Evolutionary conservation across 2,113 vertebrate genomes (phyloP).

Genomic region (Myrmophylax atrothorax): DNA sequence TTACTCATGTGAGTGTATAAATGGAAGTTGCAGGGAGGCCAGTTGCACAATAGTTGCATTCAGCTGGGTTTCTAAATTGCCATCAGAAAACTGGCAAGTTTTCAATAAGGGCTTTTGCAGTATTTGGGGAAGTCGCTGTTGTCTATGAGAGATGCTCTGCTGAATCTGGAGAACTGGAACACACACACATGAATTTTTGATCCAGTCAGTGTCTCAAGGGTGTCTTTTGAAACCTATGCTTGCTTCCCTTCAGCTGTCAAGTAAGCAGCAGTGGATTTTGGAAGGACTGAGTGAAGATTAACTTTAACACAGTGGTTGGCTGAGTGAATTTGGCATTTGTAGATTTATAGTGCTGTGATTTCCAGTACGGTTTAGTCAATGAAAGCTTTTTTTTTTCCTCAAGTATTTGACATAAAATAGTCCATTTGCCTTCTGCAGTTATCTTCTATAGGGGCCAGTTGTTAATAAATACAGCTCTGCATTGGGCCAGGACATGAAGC

Average conservation of each 20-base stretch:
- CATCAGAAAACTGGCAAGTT: not conserved
- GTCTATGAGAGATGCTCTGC: not conserved
- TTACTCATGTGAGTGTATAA: not conserved
- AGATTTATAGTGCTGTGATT: not conserved
- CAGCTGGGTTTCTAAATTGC: slow-evolving; percentile 18
- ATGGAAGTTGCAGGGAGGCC: slow-evolving; percentile 32
- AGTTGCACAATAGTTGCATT: slow-evolving; percentile 19
- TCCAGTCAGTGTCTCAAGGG: not conserved
- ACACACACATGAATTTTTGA: not conserved
- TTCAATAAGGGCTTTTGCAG: not conserved
- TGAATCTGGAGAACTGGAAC: not conserved
- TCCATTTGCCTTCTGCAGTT: not conserved
- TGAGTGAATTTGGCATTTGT: not conserved
- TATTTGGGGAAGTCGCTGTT: not conserved
- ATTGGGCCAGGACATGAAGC: not conserved
- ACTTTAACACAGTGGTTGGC: not conserved
- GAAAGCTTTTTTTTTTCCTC: not conserved
- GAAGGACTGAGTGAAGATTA: not conserved
- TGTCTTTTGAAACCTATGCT: not conserved
- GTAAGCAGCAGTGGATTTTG: not conserved
- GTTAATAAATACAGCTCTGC: not conserved
- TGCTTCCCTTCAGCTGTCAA: not conserved
- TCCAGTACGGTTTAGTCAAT: not conserved
- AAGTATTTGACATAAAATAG: not conserved
- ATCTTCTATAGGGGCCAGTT: not conserved